phyloP scores from a whole-genome alignment of 2,113 vertebrate species.

The Perca flavescens region DNA sequence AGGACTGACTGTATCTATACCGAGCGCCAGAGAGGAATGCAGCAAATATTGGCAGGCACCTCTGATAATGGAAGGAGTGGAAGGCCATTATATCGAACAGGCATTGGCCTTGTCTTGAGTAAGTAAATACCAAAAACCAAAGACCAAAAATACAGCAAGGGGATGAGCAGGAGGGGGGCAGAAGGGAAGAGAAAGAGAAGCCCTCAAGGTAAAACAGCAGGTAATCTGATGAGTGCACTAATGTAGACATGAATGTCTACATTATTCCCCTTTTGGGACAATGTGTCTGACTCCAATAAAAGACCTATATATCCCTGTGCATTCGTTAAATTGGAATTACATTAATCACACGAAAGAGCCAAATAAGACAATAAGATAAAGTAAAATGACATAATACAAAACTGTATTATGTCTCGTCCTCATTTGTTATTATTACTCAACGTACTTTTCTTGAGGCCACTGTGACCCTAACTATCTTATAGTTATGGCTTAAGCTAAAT shows the following conservation, averaged over 20 bases:
- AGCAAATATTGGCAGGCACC: conserved; percentile 40
- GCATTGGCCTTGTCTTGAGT: conserved; percentile 48
- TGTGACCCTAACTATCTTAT: no score
- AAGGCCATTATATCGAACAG: conserved; percentile 51
- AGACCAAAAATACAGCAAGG: conserved; percentile 27
- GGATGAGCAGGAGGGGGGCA: not conserved
- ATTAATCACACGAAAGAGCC: no score
- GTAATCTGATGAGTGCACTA: not conserved
- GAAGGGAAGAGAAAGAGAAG: not conserved
- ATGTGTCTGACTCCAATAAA: no score
- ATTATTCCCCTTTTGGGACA: no score
- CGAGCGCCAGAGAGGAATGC: conserved; percentile 24
- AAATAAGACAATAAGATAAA: no score
- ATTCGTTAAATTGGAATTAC: no score
- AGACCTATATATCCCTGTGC: no score
- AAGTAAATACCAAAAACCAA: conserved; percentile 11
- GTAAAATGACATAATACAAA: no score
- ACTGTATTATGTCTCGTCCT: no score
- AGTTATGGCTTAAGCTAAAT: no score
- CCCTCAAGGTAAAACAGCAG: not conserved
- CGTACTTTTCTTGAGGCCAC: no score
- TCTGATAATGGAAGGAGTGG: conserved; percentile 45
- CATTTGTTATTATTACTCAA: no score
- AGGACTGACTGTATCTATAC: not conserved
- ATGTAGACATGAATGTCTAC: not conserved